These are phyloP conservation scores for Unio delphinus DNA, from an alignment of 2,888 invertebrate genomes.

Conservation along the genomic window DNA sequence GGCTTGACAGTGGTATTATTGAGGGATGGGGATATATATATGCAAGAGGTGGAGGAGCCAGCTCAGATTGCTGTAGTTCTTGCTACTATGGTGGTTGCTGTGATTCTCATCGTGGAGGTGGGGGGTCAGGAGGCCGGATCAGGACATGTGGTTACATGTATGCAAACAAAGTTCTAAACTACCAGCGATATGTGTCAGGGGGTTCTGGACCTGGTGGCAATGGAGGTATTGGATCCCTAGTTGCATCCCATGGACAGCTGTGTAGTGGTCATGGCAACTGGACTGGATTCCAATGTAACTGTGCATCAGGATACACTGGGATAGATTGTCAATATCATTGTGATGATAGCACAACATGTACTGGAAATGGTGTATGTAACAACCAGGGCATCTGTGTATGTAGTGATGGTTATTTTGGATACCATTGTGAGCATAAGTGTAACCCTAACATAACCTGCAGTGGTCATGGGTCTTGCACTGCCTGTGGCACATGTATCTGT, in stretches of 20 bases:
- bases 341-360: conserved; percentile 31
- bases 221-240: conserved; percentile 30
- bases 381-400: conserved; percentile 45
- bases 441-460: conserved; percentile 36
- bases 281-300: conserved; percentile 32
- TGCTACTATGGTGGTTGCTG: conserved; percentile 13
- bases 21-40: conserved; percentile 50
- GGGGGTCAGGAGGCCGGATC: conserved; percentile 53
- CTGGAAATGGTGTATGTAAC: conserved; percentile 42
- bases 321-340: conserved; percentile 51
- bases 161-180: conserved; percentile 37
- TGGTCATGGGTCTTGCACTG: conserved; percentile 49
- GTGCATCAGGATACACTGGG: conserved; percentile 42
- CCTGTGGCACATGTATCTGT: conserved; percentile 50
- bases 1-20: conserved; percentile 47
- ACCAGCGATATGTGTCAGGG: conserved; percentile 26
- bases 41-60: conserved; percentile 39
- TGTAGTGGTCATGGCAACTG: conserved; percentile 48
- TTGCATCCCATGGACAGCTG: conserved; percentile 16
- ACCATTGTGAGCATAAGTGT: conserved; percentile 47
- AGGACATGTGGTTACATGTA: conserved; percentile 35
- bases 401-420: conserved; percentile 45
- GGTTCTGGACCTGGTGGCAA: conserved; percentile 18
- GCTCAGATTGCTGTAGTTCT: conserved; percentile 11
- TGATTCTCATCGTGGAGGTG: conserved; percentile 39